Conservation (phyloP, 2,797 vertebrate genomes). For the Hirundo rustica region DNA sequence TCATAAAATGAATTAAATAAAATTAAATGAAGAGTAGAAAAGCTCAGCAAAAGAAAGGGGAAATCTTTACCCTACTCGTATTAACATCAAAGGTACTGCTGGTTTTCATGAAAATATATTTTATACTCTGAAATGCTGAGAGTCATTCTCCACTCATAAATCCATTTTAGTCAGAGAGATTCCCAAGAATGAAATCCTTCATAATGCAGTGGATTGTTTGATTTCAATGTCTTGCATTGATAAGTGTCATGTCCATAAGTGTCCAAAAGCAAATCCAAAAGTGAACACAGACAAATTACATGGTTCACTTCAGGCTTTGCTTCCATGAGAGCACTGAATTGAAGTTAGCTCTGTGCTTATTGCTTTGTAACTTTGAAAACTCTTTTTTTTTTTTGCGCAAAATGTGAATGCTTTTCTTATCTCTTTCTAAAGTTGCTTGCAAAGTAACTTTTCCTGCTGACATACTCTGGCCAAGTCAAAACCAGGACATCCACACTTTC, state of each 20-base stretch:
- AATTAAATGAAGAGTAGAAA: not conserved
- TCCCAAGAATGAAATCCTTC: not conserved
- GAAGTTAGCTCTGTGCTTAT: not conserved
- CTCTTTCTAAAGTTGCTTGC: not conserved
- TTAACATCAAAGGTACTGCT: not conserved
- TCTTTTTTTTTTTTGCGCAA: not conserved
- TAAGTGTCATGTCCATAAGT: not conserved
- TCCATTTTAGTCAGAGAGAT: not conserved
- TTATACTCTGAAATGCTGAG: not conserved
- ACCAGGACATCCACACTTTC: not conserved
- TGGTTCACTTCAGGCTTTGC: rapidly evolving
- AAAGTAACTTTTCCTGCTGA: not conserved
- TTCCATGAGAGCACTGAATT: not conserved
- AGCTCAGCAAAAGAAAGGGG: not conserved
- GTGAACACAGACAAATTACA: not conserved
- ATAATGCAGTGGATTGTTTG: not conserved
- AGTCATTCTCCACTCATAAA: not conserved
- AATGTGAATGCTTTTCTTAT: not conserved
- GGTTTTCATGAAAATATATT: not conserved
- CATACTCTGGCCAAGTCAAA: not conserved
- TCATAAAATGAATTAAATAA: not conserved
- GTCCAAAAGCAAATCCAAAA: not conserved
- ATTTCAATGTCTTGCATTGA: not conserved
- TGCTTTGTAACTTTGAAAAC: not conserved
- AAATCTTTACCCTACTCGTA: not conserved